phyloP scores from a whole-genome alignment of 2,113 vertebrate genomes.

The Phycodurus eques region DNA sequence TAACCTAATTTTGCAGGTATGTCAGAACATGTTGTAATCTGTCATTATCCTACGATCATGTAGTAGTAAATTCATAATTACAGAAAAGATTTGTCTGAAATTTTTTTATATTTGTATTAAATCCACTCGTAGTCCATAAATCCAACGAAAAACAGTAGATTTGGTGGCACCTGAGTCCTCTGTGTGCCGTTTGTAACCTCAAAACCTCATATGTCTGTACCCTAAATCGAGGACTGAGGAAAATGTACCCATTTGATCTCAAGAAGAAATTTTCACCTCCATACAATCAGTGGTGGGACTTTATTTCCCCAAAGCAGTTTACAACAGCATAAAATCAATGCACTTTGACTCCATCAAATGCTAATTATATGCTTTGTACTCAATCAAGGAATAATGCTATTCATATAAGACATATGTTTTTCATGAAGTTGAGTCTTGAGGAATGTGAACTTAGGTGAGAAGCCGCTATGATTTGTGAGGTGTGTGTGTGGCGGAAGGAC shows the following conservation, averaged over 20 bases:
- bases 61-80: not conserved
- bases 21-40: not conserved
- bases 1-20: not conserved
- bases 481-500: conserved; percentile 64
- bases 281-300: conserved; percentile 14
- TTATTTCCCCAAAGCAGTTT: conserved; percentile 7
- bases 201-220: not conserved
- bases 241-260: conserved; percentile 14
- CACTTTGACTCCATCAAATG: conserved; percentile 41
- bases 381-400: conserved; percentile 70
- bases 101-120: too few species aligned
- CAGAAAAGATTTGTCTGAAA: not conserved
- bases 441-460: conserved; percentile 72
- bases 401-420: conserved; percentile 72
- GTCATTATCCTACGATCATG: not conserved
- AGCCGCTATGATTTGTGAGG: conserved; percentile 73
- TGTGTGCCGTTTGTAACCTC: not conserved
- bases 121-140: too few species aligned
- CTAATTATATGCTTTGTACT: conserved; percentile 63
- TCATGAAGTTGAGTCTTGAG: conserved; percentile 73
- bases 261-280: conserved; percentile 18
- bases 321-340: conserved; percentile 33
- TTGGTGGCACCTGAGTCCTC: too few species aligned
- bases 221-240: not conserved
- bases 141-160: too few species aligned